Conservation (phyloP, 2,113 vertebrate genomes). For the Gopherus flavomarginatus region DNA sequence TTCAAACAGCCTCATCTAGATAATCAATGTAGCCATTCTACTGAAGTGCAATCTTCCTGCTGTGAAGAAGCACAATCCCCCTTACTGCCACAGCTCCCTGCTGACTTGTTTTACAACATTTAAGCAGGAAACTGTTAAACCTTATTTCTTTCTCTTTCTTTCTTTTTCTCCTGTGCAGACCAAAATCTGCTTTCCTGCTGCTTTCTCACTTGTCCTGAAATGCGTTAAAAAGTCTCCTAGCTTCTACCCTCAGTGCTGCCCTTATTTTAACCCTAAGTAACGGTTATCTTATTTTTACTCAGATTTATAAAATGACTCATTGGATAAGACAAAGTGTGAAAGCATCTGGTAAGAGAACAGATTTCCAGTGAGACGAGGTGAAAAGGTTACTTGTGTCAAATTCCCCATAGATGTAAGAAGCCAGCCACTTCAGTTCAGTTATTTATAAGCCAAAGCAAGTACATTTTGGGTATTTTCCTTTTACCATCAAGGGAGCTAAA, state of each 20-base stretch:
- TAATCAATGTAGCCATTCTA: slow-evolving; percentile 38
- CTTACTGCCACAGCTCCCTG: slow-evolving; percentile 52
- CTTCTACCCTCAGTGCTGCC: slow-evolving; percentile 63
- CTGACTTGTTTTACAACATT: slow-evolving; percentile 68
- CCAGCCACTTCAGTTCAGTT: neutral
- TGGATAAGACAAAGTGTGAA: slow-evolving; percentile 48
- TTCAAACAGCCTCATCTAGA: slow-evolving; percentile 32
- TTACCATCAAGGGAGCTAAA: neutral
- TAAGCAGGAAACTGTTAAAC: slow-evolving; percentile 72
- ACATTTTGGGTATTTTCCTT: neutral
- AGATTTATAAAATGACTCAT: slow-evolving; percentile 76
- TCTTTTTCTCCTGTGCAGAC: slow-evolving; percentile 51
- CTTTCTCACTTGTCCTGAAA: slow-evolving; percentile 49
- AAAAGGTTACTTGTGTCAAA: slow-evolving; percentile 65
- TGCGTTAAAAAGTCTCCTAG: slow-evolving; percentile 48
- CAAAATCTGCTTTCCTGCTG: slow-evolving; percentile 66
- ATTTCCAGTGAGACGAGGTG: slow-evolving; percentile 59
- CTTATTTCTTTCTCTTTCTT: slow-evolving; percentile 36
- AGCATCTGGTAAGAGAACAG: slow-evolving; percentile 22
- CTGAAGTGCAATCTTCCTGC: slow-evolving; percentile 39
- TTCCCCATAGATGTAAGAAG: neutral
- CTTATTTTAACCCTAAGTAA: slow-evolving; percentile 72
- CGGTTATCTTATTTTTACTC: slow-evolving; percentile 72
- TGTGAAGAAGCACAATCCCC: slow-evolving; percentile 38
- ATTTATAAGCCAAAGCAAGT: accelerated